Evolutionary conservation across 2,113 vertebrate species (phyloP).

Genomic region (Mormoops blainvillei): DNA sequence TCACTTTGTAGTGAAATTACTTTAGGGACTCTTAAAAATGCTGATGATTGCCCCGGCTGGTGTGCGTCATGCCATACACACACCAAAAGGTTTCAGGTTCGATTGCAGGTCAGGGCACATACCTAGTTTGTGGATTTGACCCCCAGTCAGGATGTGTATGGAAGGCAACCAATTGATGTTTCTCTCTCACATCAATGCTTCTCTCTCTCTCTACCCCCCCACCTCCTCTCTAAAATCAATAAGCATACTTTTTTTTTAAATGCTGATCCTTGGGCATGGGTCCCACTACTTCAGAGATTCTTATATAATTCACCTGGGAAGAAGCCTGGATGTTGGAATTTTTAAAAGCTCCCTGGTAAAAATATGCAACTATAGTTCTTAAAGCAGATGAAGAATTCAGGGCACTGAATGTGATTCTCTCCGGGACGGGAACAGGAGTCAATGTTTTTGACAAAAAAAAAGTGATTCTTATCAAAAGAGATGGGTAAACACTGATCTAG

Average conservation of each 20-base stretch:
- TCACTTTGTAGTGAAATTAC: background rate
- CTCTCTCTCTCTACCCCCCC: too few species aligned
- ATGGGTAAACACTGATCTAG: background rate
- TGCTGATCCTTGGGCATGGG: background rate
- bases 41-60: background rate
- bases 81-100: too few species aligned
- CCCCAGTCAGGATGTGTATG: too few species aligned
- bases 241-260: background rate
- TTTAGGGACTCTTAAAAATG: background rate
- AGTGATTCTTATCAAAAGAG: background rate
- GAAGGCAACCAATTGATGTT: too few species aligned
- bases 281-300: background rate
- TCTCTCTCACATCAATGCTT: too few species aligned
- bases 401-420: background rate
- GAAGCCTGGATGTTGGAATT: background rate
- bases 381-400: background rate
- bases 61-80: too few species aligned
- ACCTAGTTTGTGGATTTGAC: too few species aligned
- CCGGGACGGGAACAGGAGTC: fast-evolving
- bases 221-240: too few species aligned
- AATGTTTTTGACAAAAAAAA: background rate
- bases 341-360: background rate
- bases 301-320: background rate
- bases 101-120: too few species aligned
- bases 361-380: background rate